phyloP scores from a whole-genome alignment of 1,140 invertebrate genomes.

The Listronotus bonariensis region DNA sequence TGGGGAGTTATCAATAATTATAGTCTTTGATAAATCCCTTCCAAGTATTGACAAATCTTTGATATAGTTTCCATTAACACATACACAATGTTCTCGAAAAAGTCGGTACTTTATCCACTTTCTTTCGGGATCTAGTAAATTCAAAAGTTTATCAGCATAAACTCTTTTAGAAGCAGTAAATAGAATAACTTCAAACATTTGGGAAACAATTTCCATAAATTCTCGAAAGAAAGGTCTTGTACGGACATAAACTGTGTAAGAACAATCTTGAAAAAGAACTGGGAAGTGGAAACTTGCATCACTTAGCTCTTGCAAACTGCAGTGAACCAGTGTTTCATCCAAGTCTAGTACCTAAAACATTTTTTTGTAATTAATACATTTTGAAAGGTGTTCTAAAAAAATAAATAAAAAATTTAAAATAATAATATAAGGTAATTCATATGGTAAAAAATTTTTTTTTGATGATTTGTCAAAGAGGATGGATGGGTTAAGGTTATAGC shows the following conservation, averaged over 20 bases:
- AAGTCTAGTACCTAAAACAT: constrained; percentile 63
- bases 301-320: constrained; percentile 87
- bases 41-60: constrained; percentile 94
- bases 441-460: too few species aligned
- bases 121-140: constrained; percentile 87
- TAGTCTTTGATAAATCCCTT: constrained; percentile 87
- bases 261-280: constrained; percentile 86
- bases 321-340: constrained; percentile 96
- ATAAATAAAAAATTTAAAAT: too few species aligned
- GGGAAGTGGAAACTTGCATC: constrained; percentile 94
- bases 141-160: constrained; percentile 93
- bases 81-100: constrained; percentile 94
- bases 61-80: constrained; percentile 95
- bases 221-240: constrained; percentile 90
- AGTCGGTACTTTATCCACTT: constrained; percentile 89
- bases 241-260: constrained; percentile 82
- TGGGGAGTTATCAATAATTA: constrained; percentile 92
- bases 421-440: too few species aligned
- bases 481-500: too few species aligned
- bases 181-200: constrained; percentile 92
- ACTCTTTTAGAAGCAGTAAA: constrained; percentile 96
- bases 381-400: too few species aligned
- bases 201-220: constrained; percentile 87
- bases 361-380: too few species aligned
- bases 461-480: too few species aligned